Percentiles rank a stretch among this genome's conserved stretches.
Conservation (phyloP, 2,797 vertebrate species). For the Melanogrammus aeglefinus region DNA sequence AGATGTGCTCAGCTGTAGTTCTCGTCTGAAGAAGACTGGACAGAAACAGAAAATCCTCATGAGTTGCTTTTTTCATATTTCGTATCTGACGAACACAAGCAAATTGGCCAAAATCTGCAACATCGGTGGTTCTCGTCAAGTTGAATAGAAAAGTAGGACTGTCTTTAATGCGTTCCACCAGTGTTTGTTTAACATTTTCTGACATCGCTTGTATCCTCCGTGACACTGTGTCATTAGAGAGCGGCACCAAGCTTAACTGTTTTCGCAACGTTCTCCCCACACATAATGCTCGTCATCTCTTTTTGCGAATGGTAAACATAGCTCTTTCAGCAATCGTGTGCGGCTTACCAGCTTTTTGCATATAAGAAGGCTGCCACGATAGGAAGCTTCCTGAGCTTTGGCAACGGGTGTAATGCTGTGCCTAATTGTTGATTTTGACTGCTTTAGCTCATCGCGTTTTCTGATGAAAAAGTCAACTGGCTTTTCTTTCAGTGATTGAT, state of each 20-base stretch:
- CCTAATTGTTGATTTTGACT: no score
- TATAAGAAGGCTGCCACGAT: neutral
- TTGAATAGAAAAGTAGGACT: constrained; percentile 2
- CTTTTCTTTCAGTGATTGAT: no score
- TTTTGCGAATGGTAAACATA: no score
- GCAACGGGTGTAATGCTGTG: no score
- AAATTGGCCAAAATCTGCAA: constrained; percentile 35
- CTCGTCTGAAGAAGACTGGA: no score
- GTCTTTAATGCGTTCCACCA: constrained; percentile 1
- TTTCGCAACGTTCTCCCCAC: neutral
- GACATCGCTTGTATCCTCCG: neutral
- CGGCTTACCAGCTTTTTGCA: constrained; percentile 16
- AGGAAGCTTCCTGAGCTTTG: neutral
- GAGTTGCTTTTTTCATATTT: constrained; percentile 14
- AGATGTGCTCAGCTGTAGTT: neutral
- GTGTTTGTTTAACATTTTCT: constrained; percentile 3
- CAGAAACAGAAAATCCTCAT: no score
- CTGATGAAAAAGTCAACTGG: no score
- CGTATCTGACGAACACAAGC: constrained; percentile 26
- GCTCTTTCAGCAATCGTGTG: no score
- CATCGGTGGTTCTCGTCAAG: constrained; percentile 28
- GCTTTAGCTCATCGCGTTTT: no score
- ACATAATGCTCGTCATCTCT: no score
- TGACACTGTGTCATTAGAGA: neutral
- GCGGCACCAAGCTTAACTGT: constrained; percentile 10